Evolutionary conservation across 2,113 vertebrate species (phyloP).

Genomic region (Sus scrofa): T2T-Sscrofa CM000822.6:83306501-83307000

Average conservation of each 20-base stretch:
- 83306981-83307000: neutral
- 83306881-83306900: neutral
- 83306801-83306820: neutral
- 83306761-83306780: neutral
- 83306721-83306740: neutral
- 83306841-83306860: neutral
- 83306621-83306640: neutral
- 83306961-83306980: neutral
- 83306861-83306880: neutral
- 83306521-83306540: neutral
- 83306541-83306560: neutral
- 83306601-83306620: neutral
- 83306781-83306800: neutral
- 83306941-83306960: neutral
- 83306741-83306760: neutral
- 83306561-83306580: neutral
- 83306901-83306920: neutral
- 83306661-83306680: neutral
- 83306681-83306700: neutral
- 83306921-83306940: neutral
- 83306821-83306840: neutral
- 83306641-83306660: neutral
- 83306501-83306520: neutral
- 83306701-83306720: neutral
- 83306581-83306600: conserved; percentile 3